A percentile compares a stretch with the other conserved stretches of the same genome.
phyloP scores from a whole-genome alignment of 2,888 invertebrate genomes.

The Drosophila paracracens region DNA sequence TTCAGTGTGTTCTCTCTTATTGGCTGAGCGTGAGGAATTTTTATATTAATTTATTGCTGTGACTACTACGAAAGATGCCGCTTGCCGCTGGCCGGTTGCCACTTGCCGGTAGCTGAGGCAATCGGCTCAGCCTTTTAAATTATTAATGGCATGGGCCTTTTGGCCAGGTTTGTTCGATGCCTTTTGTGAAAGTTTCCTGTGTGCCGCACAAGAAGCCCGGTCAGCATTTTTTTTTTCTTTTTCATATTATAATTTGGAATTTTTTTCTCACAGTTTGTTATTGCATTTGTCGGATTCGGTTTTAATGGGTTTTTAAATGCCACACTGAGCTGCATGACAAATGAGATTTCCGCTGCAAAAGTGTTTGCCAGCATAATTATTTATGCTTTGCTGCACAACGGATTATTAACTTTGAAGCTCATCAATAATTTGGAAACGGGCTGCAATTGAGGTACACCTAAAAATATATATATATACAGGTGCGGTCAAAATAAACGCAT shows the following conservation, averaged over 20 bases:
- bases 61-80: conserved; percentile 34
- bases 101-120: conserved; percentile 17
- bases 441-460: conserved; percentile 35
- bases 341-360: conserved; percentile 70
- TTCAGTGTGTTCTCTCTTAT: conserved; percentile 76
- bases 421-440: conserved; percentile 60
- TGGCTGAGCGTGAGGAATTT: conserved; percentile 83
- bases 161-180: conserved; percentile 32
- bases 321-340: conserved; percentile 77
- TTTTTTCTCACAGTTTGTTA: conserved; percentile 23
- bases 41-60: conserved; percentile 81
- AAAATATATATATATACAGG: background rate
- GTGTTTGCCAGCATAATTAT: conserved; percentile 41
- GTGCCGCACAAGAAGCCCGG: conserved; percentile 43
- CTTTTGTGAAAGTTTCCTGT: conserved; percentile 44
- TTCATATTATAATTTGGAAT: conserved; percentile 28
- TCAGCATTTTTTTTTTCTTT: conserved; percentile 23
- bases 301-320: conserved; percentile 83
- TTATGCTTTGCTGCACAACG: conserved; percentile 29
- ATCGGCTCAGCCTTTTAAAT: conserved; percentile 67
- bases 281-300: conserved; percentile 72
- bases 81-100: background rate
- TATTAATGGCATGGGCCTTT: conserved; percentile 63
- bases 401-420: conserved; percentile 63
- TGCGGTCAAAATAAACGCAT: no score